Evolutionary conservation across 2,113 vertebrate species (phyloP).

Genomic region (Saccopteryx bilineata): DNA sequence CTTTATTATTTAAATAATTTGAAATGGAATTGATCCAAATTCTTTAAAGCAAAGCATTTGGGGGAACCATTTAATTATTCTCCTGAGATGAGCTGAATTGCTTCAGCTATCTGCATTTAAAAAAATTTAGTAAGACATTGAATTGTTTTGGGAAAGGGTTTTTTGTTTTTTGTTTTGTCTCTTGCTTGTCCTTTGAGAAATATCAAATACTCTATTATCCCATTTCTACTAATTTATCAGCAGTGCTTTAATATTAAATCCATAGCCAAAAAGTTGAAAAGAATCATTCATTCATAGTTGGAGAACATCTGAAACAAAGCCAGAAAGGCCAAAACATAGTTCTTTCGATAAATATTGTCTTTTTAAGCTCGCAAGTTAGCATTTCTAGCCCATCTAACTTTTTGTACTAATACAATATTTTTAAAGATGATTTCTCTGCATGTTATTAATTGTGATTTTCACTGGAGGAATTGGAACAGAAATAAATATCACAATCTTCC

Average conservation of each 20-base stretch:
- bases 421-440: slow-evolving; percentile 45
- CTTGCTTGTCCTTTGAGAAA: background rate
- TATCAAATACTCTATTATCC: slow-evolving; percentile 44
- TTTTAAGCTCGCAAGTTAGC: slow-evolving; percentile 53
- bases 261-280: slow-evolving; percentile 57
- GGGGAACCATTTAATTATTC: slow-evolving; percentile 39
- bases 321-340: slow-evolving; percentile 34
- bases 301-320: slow-evolving; percentile 56
- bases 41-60: slow-evolving; percentile 36
- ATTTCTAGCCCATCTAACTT: slow-evolving; percentile 19
- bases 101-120: slow-evolving; percentile 51
- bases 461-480: slow-evolving; percentile 39
- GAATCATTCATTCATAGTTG: slow-evolving; percentile 63
- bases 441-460: slow-evolving; percentile 65
- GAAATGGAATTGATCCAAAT: slow-evolving; percentile 30
- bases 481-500: background rate
- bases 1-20: slow-evolving; percentile 46
- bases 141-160: slow-evolving; percentile 25
- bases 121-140: slow-evolving; percentile 32
- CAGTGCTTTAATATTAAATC: slow-evolving; percentile 60
- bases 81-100: slow-evolving; percentile 5
- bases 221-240: slow-evolving; percentile 66
- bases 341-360: slow-evolving; percentile 35
- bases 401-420: slow-evolving; percentile 43
- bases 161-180: background rate